Evolutionary conservation across 30 jellyfish, hydroid and myxozoan genomes (phyloP), one percentile per base, ranked within the genome.

Genomic region (Hydra vulgaris): DNA sequence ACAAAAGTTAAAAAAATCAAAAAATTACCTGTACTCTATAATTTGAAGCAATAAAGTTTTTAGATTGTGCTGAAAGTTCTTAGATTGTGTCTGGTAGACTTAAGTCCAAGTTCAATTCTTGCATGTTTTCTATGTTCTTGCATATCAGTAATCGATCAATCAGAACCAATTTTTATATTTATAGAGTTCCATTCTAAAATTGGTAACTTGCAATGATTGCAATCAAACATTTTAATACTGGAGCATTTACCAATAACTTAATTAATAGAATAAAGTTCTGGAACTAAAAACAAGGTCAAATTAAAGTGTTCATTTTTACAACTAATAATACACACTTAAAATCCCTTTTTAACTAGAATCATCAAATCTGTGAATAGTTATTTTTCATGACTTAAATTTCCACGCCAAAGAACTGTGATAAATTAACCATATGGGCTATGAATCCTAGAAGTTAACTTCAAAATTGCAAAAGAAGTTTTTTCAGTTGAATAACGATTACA

Each of bases 401-500:
- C 76, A 1, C 76, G 76, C 12, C 76, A 69, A 21, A 69, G 27
- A 69, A 15, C 15, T 20, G 12, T 1, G 27, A 69, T 69, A 23
- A 69, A 69, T 69, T 69, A 15, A 69, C 76, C 76, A 69, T 69
- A 69, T 20, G 76, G 76, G 8, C 76, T 23, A 15, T 23, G 25
- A 23, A 69, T 40, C 76, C 5, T 8, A 69, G 25, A 20, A 20
- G 76, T 20, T 20, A 69, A 20, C 5, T 69, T 69, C 15, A 69
- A 23, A 1, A 69, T 23, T 1, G 76, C 25, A 69, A 69, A 69
- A 20, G 76, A 69, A 69, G 76, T 69, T 69, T 69, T 4, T 69
- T 69, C 76, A 69, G 76, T 69, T 21, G 12, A 15, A 69, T 69
- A 40, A 40, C 61, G 12, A 40, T 12, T 40, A 40, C 8, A 12